Base-by-base conservation (phyloP, 2,113 vertebrate species). In the Pelodiscus sinensis region DNA sequence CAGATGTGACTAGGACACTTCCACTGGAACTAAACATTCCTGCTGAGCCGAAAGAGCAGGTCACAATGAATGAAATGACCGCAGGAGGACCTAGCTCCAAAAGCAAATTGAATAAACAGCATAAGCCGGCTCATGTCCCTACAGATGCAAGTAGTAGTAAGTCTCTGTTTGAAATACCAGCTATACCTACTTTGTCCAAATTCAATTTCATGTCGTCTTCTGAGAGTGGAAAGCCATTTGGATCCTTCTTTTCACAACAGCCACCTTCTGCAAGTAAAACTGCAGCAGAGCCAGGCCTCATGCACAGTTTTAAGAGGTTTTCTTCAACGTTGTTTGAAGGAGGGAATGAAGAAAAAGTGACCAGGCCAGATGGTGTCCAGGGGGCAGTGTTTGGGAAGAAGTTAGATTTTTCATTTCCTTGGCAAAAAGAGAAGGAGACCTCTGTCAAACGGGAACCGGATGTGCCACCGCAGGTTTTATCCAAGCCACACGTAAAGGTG, bases 301-400 rank as follows among this genome's bases (percentile, higher is more conserved):
- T 99, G 82, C 98, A 98, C 68, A 98, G 98, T 91, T 98, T 99
- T 82, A 99, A 99, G 97, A 98, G 98, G 25, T 95, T 99, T 57
- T 99, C 99, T 92, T 97, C 97, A 2, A 92, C 97, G 71, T 92
- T 99, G 0, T 99, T 99, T 98, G 98, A 99, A 87, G 98, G 96
- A 88, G 89, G 90, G 65, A 86, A 81, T 86, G 97, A 99, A n/a
- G 98, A 98, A 81, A 97, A 98, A 95, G 77, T 78, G 35, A 91
- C 56, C 86, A 97, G 97, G 57, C 93, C 97, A 68, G 97, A 98
- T 82, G 95, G 86, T 80, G 60, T 91, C 29, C 92, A 96, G 65
- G 96, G 98, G 86, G 97, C 98, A 85, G 96, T 98, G 24, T 98
- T 99, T 98, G 98, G 98, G 82, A 97, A 97, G 96, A 99, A 98